Evolutionary conservation across 2,888 invertebrate species (phyloP), one percentile per base, ranked within the genome.

Genomic region (Crossocerus cetratus): DNA sequence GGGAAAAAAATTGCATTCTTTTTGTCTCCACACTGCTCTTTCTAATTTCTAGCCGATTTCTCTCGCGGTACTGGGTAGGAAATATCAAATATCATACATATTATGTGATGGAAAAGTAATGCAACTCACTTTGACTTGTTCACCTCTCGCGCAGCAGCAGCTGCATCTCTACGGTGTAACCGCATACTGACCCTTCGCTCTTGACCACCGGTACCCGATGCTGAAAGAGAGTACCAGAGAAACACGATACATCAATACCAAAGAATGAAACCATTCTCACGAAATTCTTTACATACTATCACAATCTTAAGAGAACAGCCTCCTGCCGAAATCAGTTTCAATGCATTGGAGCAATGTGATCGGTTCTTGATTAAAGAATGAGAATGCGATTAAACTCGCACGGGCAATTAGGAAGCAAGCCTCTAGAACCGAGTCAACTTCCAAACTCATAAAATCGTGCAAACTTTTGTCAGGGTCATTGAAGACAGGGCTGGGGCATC

Each of bases 121-220:
- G 83, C 78, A 87, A 89, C 90, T 89, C 88, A 90, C 90, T 89
- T 90, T 84, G 88, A 86, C 80, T 88, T 89, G 53, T 86, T 87
- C 85, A 88, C 86, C 78, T 90, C 89, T 72, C 85, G 86, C 65
- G 86, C 83, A 71, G 86, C 82, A 63, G 86, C 81, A 63, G 86
- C 82, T 57, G 82, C 77, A 45, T 82, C 80, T 74, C 84, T 87
- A 72, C 89, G 87, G 61, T 88, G 88, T 74, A 90, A 86, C 80
- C 90, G 88, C 87, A 89, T 89, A 78, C 90, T 90, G 83, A 90
- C 88, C 78, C 91, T 86, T 82, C 90, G 87, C 84, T 90, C 89
- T 80, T 89, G 89, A 67, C 86, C 88, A 75, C 83, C 86, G 63
- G 86, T 86, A 78, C 86, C 89, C 72, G 87, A 82, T 75, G 85